phyloP scores from a whole-genome alignment of 2,797 vertebrate species.

The Danionella dracula region DNA sequence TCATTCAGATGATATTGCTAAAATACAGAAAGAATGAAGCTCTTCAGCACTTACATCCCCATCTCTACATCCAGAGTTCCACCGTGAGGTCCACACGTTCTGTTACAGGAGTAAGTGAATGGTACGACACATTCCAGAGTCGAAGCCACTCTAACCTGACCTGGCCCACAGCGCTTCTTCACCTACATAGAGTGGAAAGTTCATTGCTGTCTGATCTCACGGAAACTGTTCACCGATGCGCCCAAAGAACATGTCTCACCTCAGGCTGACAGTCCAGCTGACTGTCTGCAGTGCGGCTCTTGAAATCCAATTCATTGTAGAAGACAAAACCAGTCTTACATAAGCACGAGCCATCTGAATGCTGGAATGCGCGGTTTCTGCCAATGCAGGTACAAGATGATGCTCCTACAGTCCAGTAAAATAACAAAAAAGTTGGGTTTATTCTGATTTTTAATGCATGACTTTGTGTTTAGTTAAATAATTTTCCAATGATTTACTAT shows the following conservation, averaged over 20 bases:
- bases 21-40: no score
- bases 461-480: no score
- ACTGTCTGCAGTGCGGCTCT: constrained; percentile 68
- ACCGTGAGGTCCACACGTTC: constrained; percentile 69
- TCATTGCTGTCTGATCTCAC: neutral
- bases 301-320: constrained; percentile 77
- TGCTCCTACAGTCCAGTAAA: constrained; percentile 80
- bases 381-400: constrained; percentile 78
- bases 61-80: constrained; percentile 76
- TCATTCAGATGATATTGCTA: no score
- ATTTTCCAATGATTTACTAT: no score
- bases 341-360: constrained; percentile 85
- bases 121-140: constrained; percentile 74
- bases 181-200: constrained; percentile 60
- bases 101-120: constrained; percentile 68
- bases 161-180: constrained; percentile 71
- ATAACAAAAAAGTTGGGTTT: neutral
- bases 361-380: constrained; percentile 85
- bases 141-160: constrained; percentile 76
- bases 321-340: constrained; percentile 82
- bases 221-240: neutral
- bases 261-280: constrained; percentile 82
- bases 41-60: constrained; percentile 77
- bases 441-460: no score
- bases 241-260: constrained; percentile 58